Conservation (phyloP, 2,113 vertebrate genomes). For the Macquaria ambigua region DNA sequence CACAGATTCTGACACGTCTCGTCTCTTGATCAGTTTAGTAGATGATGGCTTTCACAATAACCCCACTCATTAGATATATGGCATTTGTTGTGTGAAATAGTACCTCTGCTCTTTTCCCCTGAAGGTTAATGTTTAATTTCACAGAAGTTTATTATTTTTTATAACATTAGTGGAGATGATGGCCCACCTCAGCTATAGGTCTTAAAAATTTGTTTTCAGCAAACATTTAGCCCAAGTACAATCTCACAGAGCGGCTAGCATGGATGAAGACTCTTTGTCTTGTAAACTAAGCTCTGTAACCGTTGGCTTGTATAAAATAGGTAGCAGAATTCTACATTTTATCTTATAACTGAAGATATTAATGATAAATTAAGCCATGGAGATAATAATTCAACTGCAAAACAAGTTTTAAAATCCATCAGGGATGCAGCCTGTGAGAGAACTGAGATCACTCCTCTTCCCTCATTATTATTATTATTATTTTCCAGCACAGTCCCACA, state of each 20-base stretch:
- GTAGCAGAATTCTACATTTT: neutral
- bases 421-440: neutral
- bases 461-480: conserved; percentile 19
- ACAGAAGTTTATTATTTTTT: neutral
- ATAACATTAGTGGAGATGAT: neutral
- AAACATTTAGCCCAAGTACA: too few species aligned
- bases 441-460: neutral
- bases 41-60: neutral
- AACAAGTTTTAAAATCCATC: neutral
- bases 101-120: neutral
- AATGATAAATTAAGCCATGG: conserved; percentile 1
- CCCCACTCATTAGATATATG: neutral
- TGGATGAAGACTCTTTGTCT: too few species aligned
- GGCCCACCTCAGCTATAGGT: neutral
- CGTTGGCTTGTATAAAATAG: neutral
- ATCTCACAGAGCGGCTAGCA: too few species aligned
- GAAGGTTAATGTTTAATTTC: neutral
- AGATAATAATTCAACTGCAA: conserved; percentile 5
- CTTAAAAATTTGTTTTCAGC: neutral
- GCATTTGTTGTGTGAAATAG: neutral
- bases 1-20: neutral
- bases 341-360: neutral
- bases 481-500: neutral
- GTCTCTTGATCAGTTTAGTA: too few species aligned
- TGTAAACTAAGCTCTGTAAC: neutral